Evolutionary conservation across 2,888 invertebrate species (phyloP).

Genomic region (Lithophane socia): DNA sequence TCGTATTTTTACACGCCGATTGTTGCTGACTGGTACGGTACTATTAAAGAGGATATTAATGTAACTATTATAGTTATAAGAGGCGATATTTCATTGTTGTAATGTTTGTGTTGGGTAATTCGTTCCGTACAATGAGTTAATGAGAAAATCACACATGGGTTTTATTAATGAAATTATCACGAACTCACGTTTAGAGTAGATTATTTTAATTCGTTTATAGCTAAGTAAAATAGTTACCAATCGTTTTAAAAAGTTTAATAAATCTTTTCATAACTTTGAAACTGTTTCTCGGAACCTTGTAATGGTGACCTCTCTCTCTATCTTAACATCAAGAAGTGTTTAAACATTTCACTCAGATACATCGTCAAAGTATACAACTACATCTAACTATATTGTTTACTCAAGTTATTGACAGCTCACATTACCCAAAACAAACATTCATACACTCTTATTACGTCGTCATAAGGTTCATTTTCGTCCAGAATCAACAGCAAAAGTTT

Average conservation of each 20-base stretch:
- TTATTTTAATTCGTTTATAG: neutral
- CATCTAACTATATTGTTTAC: conserved; percentile 58
- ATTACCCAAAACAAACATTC: conserved; percentile 21
- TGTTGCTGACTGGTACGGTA: conserved; percentile 69
- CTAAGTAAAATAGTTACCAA: conserved; percentile 5
- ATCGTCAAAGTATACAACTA: conserved; percentile 43
- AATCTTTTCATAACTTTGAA: neutral
- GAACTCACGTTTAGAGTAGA: neutral
- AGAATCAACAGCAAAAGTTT: conserved; percentile 52
- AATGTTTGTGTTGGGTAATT: conserved; percentile 49
- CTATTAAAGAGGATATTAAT: conserved; percentile 67
- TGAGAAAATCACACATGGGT: conserved; percentile 52
- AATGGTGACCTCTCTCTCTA: neutral
- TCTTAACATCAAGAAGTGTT: neutral
- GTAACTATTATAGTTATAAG: conserved; percentile 66
- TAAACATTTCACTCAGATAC: conserved; percentile 33
- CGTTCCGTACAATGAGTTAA: conserved; percentile 36
- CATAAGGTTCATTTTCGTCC: conserved; percentile 48
- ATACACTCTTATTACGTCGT: conserved; percentile 8
- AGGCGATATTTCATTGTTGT: conserved; percentile 53
- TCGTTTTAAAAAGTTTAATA: neutral
- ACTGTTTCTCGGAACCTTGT: neutral
- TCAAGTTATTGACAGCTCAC: conserved; percentile 61
- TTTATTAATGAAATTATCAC: conserved; percentile 44
- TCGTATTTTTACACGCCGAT: conserved; percentile 78